Base-by-base conservation (phyloP, 92 coral and sea anemone species). In the Epizoanthus stellaris region DNA sequence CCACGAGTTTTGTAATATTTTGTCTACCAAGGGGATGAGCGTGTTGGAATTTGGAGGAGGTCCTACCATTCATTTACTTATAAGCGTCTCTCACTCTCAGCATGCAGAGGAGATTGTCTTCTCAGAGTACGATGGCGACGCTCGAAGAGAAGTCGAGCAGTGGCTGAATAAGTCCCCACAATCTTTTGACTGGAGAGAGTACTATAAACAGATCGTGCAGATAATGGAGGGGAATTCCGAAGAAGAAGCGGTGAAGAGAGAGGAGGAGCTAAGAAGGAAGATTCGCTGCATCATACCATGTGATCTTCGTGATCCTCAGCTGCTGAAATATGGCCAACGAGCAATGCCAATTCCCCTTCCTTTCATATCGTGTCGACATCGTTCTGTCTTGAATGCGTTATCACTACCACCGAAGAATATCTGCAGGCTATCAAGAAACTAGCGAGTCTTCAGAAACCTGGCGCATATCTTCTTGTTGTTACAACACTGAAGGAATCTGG, bases 241-340 rank as follows among this genome's bases (percentile, higher is more conserved):
- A n/a, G 76, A 70, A 4, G 76, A 39, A 4, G 57, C 30, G 6
- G 49, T 19, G 30, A 70, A 70, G 52, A 39, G 76, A 47, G 49
- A 70, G 30, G 76, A 70, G 6, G 76, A 70, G 23, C 49, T 70
- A 36, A 70, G 76, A 70, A 36, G 76, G 16, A 70, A 70, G 30
- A 70, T 70, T 0, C 20, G 57, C 20, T 9, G 17, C 6, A 47
- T 70, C 57, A 70, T 70, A 13, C 76, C 49, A 0, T 70, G 76
- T 36, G 76, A 70, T 47, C 20, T 70, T 39, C 20, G 16, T 2
- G 57, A 21, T 39, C 47, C 67, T 15, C 23, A 70, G 0, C 76
- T 15, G 25, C 20, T 70, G 17, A 47, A 39, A 15, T 39, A n/a
- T n/a, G n/a, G n/a, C n/a, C n/a, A n/a, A n/a, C n/a, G n/a, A n/a